These are phyloP conservation scores for Benthosema pterotum DNA, from an alignment of 2,797 vertebrate genomes.

Conservation along the genomic window DNA sequence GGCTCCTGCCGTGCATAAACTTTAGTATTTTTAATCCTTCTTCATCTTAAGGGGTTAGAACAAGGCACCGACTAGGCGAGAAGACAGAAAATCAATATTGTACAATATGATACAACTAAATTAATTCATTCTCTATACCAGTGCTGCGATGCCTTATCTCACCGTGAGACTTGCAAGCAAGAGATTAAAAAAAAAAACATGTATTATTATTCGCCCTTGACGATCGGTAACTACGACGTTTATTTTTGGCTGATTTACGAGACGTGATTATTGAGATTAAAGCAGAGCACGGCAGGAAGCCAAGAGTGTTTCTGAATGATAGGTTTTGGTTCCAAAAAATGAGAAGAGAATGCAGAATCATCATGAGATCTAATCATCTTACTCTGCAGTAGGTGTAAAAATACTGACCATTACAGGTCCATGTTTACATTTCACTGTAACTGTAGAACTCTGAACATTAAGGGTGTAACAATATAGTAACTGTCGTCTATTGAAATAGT, in stretches of 20 bases:
- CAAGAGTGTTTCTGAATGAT: constrained; percentile 49
- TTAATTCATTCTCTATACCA: constrained; percentile 15
- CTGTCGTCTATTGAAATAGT: too few relatives aligned
- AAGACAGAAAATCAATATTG: background rate
- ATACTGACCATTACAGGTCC: constrained; percentile 3
- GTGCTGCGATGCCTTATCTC: background rate
- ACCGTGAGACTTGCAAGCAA: constrained; percentile 13
- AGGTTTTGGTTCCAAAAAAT: constrained; percentile 29
- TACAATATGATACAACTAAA: constrained; percentile 13
- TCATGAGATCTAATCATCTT: background rate
- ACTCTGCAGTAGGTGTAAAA: background rate
- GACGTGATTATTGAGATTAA: constrained; percentile 36
- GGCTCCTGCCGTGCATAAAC: background rate
- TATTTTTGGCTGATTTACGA: constrained; percentile 14
- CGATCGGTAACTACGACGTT: constrained; percentile 11
- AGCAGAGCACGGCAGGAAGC: constrained; percentile 23
- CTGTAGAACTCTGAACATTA: too few relatives aligned
- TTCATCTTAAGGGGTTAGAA: background rate
- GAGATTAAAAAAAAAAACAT: constrained; percentile 33
- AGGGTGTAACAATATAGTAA: too few relatives aligned
- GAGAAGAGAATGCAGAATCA: background rate
- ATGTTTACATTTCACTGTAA: too few relatives aligned
- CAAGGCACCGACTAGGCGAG: background rate
- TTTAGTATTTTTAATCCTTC: constrained; percentile 10
- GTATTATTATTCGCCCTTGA: background rate